Percentiles rank a stretch among this genome's conserved stretches.
Conservation (phyloP, 2,113 vertebrate species). For the Lophura nycthemera region DNA sequence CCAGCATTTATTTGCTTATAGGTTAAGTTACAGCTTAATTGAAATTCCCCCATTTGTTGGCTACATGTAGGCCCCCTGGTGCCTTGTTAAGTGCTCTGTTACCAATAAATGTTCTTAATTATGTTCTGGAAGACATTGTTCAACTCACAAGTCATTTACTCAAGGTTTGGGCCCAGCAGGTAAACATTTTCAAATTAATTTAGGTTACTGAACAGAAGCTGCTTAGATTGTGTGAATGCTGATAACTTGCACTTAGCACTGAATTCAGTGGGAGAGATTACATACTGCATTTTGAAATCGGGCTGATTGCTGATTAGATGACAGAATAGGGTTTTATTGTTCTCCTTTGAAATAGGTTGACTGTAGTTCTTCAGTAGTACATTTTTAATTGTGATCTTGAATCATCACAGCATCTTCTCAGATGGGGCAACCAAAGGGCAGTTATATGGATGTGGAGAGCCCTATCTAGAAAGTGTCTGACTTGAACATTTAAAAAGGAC, state of each 20-base stretch:
- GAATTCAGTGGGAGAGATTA: background rate
- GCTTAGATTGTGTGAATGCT: background rate
- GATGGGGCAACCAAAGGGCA: background rate
- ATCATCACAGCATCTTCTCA: background rate
- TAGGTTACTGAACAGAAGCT: constrained; percentile 29
- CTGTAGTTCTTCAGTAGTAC: background rate
- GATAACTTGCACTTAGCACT: background rate
- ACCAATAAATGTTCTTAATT: constrained; percentile 42
- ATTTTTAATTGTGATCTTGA: background rate
- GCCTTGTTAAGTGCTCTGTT: constrained; percentile 54
- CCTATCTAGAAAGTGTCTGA: background rate
- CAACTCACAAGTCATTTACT: constrained; percentile 54
- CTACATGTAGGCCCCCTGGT: constrained; percentile 10
- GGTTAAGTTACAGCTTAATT: constrained; percentile 33
- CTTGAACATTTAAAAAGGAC: background rate
- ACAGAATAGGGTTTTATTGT: background rate
- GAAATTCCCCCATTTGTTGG: background rate
- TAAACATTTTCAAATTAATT: constrained; percentile 58
- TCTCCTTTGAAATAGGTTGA: background rate
- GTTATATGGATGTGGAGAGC: background rate
- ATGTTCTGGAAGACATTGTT: constrained; percentile 18
- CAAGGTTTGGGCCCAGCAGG: constrained; percentile 58
- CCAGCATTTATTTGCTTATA: background rate
- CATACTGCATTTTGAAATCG: background rate
- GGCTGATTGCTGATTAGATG: background rate